phyloP scores from a whole-genome alignment of 2,113 vertebrate genomes.

The Melospiza georgiana region DNA sequence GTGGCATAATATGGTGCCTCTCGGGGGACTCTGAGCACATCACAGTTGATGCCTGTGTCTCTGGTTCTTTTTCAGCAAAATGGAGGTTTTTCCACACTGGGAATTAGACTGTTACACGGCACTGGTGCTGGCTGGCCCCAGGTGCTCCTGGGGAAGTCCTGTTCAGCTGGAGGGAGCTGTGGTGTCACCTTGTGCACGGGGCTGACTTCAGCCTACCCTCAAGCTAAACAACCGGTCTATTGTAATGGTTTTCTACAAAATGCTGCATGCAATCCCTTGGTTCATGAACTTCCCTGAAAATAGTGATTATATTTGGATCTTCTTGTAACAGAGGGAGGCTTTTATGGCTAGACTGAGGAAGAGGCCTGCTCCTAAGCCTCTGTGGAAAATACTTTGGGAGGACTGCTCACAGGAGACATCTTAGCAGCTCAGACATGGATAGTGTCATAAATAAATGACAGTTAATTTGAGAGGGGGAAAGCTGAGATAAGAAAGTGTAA shows the following conservation, averaged over 20 bases:
- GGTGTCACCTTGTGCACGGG: not conserved
- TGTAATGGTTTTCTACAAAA: not conserved
- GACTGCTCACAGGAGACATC: not conserved
- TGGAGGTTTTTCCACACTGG: not conserved
- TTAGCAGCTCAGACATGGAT: not conserved
- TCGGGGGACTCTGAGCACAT: not conserved
- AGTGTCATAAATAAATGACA: not conserved
- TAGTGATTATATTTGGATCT: not conserved
- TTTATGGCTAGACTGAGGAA: not conserved
- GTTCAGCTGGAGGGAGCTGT: constrained; percentile 64
- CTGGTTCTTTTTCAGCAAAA: constrained; percentile 58
- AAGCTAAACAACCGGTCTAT: not conserved
- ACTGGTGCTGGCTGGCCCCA: constrained; percentile 62
- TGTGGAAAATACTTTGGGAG: not conserved
- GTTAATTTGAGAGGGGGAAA: not conserved
- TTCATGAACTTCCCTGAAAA: not conserved
- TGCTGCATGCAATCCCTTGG: not conserved
- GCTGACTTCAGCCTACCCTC: not conserved
- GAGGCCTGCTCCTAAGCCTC: not conserved
- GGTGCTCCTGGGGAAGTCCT: constrained; percentile 74
- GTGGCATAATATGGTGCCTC: not conserved
- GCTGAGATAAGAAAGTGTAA: not conserved
- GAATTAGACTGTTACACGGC: constrained; percentile 70
- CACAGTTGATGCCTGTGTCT: not conserved
- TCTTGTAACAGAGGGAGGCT: not conserved